Conservation (phyloP, 2,113 vertebrate genomes). For the Tricholaema leucomelas region DNA sequence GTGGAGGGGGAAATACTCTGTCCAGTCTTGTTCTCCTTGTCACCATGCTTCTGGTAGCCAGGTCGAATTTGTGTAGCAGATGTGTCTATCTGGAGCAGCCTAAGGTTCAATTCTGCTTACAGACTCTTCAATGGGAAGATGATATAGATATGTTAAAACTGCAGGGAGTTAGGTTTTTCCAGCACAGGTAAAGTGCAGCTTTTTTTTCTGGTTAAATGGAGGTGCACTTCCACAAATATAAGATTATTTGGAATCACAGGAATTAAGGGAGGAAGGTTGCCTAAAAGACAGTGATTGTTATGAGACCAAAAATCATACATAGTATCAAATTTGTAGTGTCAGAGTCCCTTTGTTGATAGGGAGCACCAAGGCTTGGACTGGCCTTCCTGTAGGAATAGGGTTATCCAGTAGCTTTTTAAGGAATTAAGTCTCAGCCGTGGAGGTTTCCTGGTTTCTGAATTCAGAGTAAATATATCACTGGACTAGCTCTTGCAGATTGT, state of each 20-base stretch:
- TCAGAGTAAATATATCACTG: not conserved
- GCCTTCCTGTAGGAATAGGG: not conserved
- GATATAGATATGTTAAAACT: not conserved
- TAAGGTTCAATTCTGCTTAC: not conserved
- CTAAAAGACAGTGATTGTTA: not conserved
- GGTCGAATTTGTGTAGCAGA: not conserved
- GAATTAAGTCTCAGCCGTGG: not conserved
- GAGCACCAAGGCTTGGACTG: not conserved
- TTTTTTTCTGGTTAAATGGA: not conserved
- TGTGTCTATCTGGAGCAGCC: not conserved
- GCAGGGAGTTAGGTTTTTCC: not conserved
- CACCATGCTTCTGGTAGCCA: not conserved
- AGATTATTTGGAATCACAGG: not conserved
- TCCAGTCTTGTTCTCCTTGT: not conserved
- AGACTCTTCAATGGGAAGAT: not conserved
- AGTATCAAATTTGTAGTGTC: not conserved
- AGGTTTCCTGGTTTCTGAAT: not conserved
- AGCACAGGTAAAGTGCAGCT: not conserved
- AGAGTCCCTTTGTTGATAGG: not conserved
- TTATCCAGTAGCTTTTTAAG: not conserved
- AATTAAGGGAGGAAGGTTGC: not conserved
- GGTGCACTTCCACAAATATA: not conserved
- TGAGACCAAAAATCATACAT: not conserved
- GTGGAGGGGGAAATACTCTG: not conserved
- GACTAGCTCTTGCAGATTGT: slow-evolving; percentile 5